These are phyloP conservation scores for Botrylloides violaceus DNA, from an alignment of 23 tunicate genomes.

Conservation along the genomic window DNA sequence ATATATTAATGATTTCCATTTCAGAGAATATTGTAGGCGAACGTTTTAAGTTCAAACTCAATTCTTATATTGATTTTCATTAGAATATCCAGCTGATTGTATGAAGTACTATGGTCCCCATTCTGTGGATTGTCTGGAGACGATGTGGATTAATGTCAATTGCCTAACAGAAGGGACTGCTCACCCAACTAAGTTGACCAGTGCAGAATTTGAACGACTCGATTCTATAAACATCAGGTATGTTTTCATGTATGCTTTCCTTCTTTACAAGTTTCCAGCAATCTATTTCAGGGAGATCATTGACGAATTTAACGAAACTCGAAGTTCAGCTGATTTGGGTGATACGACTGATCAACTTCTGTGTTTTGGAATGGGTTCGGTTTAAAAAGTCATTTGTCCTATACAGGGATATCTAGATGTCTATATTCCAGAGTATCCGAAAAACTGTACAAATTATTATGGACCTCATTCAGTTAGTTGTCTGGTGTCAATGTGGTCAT, in stretches of 20 bases:
- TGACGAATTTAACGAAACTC: not conserved
- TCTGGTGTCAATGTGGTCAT: not conserved
- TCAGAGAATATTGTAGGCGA: too few species aligned
- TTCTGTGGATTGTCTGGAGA: conserved; percentile 18
- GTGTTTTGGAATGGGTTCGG: not conserved
- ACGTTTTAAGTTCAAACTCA: too few species aligned
- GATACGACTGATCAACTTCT: not conserved
- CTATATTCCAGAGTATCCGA: not conserved
- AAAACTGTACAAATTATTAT: not conserved
- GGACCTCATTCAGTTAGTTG: not conserved
- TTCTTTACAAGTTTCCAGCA: not conserved
- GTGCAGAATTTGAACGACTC: not conserved
- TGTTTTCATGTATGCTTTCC: not conserved
- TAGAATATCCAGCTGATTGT: conserved; percentile 12
- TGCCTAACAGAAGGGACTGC: not conserved
- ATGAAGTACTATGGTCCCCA: conserved; percentile 26
- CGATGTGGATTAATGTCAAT: conserved; percentile 22
- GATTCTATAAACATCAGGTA: conserved; percentile 15
- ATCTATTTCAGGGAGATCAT: not conserved
- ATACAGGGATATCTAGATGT: not conserved
- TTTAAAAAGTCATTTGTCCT: not conserved
- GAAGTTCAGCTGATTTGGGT: not conserved
- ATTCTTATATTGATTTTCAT: too few species aligned
- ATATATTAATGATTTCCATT: too few species aligned
- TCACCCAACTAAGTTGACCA: conserved; percentile 7